Evolutionary conservation across 2,888 invertebrate genomes (phyloP).

Genomic region (Lacanobia oleracea): DNA sequence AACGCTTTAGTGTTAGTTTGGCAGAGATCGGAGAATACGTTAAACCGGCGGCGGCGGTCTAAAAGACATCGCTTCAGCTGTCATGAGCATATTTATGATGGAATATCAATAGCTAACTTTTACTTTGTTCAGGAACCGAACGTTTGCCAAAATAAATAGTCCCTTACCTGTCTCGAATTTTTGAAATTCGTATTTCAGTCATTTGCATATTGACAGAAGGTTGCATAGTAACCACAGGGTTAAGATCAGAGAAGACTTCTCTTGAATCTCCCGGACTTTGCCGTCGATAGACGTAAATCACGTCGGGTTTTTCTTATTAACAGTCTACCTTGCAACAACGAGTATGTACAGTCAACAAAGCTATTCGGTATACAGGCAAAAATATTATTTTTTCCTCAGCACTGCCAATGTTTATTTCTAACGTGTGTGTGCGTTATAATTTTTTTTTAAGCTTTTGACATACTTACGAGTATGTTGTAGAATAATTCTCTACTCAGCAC

Average conservation of each 20-base stretch:
- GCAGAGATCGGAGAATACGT: constrained; percentile 20
- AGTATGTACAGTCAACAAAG: too few species aligned
- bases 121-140: not conserved
- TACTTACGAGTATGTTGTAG: too few species aligned
- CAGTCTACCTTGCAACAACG: not conserved
- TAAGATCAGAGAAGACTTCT: too few species aligned
- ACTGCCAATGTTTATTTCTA: too few species aligned
- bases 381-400: too few species aligned
- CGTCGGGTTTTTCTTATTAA: not conserved
- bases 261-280: not conserved
- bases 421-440: too few species aligned
- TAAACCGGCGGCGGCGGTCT: constrained; percentile 30
- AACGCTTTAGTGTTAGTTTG: too few species aligned
- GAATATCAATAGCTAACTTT: constrained; percentile 20
- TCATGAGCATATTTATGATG: constrained; percentile 40
- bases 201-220: not conserved
- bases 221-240: not conserved
- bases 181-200: too few species aligned
- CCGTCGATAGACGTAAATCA: not conserved
- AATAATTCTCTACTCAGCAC: too few species aligned
- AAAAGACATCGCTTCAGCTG: constrained; percentile 37
- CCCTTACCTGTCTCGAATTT: not conserved
- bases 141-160: constrained; percentile 7
- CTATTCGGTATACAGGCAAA: too few species aligned
- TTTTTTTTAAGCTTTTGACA: too few species aligned